Evolutionary conservation across 2,113 vertebrate species (phyloP).

Genomic region (Dicentrarchus labrax): DNA sequence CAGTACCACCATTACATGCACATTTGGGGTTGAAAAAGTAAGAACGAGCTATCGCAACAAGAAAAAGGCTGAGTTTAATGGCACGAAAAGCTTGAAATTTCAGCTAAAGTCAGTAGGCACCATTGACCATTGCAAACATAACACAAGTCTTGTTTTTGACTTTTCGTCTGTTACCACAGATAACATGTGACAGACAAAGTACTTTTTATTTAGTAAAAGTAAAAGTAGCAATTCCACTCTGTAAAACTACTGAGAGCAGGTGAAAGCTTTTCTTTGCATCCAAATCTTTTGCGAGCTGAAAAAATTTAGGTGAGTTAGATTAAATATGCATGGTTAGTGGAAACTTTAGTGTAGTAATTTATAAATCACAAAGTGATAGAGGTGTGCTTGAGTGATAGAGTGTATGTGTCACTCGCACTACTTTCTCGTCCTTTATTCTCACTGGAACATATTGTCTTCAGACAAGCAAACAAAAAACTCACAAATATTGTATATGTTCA

Average conservation of each 20-base stretch:
- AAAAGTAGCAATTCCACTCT: background rate
- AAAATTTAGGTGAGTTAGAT: too few species aligned
- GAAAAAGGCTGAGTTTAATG: constrained; percentile 59
- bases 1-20: constrained; percentile 74
- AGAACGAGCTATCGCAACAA: constrained; percentile 44
- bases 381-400: too few species aligned
- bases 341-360: too few species aligned
- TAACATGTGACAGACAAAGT: background rate
- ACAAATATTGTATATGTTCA: too few species aligned
- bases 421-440: too few species aligned
- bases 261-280: background rate
- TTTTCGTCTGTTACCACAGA: constrained; percentile 22
- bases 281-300: too few species aligned
- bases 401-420: too few species aligned
- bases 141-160: constrained; percentile 12
- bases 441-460: too few species aligned
- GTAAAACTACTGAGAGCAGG: background rate
- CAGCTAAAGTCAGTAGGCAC: constrained; percentile 26
- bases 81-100: background rate
- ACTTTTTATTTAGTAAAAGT: background rate
- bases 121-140: constrained; percentile 27
- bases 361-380: too few species aligned
- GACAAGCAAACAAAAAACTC: too few species aligned
- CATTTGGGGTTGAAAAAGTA: constrained; percentile 54
- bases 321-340: too few species aligned